Evolutionary conservation across 1,140 invertebrate species (phyloP), one percentile per base, ranked within the genome.

Genomic region (Leucophenga varia): DNA sequence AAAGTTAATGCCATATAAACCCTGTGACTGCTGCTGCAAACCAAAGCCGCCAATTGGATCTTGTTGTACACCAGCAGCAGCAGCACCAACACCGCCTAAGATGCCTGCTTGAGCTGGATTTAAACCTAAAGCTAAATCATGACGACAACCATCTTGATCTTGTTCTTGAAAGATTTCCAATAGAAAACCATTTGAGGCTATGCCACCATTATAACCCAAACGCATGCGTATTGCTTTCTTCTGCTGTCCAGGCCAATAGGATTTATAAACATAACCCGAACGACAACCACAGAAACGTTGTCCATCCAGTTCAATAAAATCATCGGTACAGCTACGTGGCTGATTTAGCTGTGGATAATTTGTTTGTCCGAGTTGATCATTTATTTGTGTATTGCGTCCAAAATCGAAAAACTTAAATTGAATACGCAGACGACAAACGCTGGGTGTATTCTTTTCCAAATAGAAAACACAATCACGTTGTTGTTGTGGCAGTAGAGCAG

Each of bases 251-350:
- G 17, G 19, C 59, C 64, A 72, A 22, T 64, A 52, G 1, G 74
- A 64, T 3, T 64, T 69, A 13, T 80, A 55, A 22, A 76, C 76
- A 17, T 78, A 57, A 5, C 79, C 79, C 1, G 75, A 78, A 14
- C 77, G 77, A 44, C 82, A 84, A 0, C 82, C 82, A 54, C 82
- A 84, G 18, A 80, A 75, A 9, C 71, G 67, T 57, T 77, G 78
- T 1, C 79, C 80, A 49, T 82, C 80, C 2, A 84, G 59, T 55
- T 82, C 78, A 3, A 84, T 40, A 44, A 76, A 79, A 12, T 80
- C 80, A 3, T 77, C 65, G 1, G 40, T 49, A 36, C 82, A 83
- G 20, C 25, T 20, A 4, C 40, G 54, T 14, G 7, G 22, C 21
- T 3, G 9, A 36, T 19, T 31, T 43, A 21, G 28, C 47, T 12